Percentiles rank a stretch among this genome's conserved stretches.
phyloP scores from a whole-genome alignment of 2,113 vertebrate species.

The Micronycteris hirsuta region DNA sequence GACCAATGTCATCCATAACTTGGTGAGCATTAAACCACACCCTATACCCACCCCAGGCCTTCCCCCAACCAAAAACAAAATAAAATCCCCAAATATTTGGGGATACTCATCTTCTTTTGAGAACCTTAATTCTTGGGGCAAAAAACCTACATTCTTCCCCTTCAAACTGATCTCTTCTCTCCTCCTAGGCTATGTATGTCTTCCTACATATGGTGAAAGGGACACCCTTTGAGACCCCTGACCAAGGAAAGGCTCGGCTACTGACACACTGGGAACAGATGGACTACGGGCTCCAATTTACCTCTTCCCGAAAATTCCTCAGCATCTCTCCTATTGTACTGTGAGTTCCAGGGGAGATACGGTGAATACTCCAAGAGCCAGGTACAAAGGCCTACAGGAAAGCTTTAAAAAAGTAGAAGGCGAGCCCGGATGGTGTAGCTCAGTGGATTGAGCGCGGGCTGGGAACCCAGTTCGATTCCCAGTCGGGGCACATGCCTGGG shows the following conservation, averaged over 20 bases:
- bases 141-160: background rate
- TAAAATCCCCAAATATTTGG: slow-evolving; percentile 1
- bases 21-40: slow-evolving; percentile 82
- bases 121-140: background rate
- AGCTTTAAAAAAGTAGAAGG: too few relatives aligned
- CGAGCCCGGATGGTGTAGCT: too few relatives aligned
- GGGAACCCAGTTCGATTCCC: too few relatives aligned
- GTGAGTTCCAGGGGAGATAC: slow-evolving; percentile 79
- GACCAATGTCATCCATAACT: slow-evolving; percentile 95
- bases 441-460: too few relatives aligned
- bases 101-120: background rate
- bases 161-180: background rate
- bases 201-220: slow-evolving; percentile 95
- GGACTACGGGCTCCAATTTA: slow-evolving; percentile 94
- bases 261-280: slow-evolving; percentile 98
- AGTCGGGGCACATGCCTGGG: too few relatives aligned
- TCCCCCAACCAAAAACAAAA: background rate
- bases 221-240: slow-evolving; percentile 94
- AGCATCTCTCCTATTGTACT: slow-evolving; percentile 93
- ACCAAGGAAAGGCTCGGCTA: slow-evolving; percentile 93
- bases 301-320: slow-evolving; percentile 94
- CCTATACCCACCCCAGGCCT: background rate
- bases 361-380: background rate
- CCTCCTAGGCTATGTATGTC: slow-evolving; percentile 90
- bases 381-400: background rate